Conservation (phyloP, 2,797 vertebrate species). For the Microhierax caerulescens region DNA sequence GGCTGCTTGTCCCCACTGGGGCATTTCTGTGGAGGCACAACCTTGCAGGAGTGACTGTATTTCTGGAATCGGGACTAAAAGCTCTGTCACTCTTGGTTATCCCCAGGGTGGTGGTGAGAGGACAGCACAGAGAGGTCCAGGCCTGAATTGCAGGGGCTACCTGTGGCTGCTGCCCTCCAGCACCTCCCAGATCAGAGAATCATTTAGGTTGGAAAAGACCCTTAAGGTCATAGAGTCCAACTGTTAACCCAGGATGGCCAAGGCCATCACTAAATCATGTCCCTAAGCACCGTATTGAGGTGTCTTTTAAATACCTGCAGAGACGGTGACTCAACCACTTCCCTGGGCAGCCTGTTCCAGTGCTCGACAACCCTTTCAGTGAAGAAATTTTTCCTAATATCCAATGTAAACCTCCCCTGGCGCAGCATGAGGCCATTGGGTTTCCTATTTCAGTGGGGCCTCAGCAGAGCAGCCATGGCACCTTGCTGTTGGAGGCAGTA, state of each 20-base stretch:
- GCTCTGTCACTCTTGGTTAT: not conserved
- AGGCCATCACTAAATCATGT: too few species aligned
- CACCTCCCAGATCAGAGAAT: not conserved
- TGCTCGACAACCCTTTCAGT: too few species aligned
- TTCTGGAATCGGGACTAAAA: not conserved
- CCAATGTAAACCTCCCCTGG: too few species aligned
- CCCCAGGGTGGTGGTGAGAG: not conserved
- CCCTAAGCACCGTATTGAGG: too few species aligned
- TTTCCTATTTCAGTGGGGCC: constrained; percentile 51
- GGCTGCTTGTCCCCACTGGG: not conserved
- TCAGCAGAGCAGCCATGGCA: not conserved
- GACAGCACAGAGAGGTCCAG: not conserved
- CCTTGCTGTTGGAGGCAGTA: constrained; percentile 33
- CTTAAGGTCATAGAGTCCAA: too few species aligned
- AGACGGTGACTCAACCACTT: too few species aligned
- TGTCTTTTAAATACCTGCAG: too few species aligned
- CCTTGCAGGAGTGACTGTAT: not conserved
- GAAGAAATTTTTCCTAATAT: too few species aligned
- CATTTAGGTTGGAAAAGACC: too few species aligned
- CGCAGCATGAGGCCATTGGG: rapidly evolving
- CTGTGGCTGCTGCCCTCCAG: not conserved
- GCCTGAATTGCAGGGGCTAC: not conserved
- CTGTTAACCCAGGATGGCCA: too few species aligned
- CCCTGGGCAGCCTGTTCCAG: too few species aligned
- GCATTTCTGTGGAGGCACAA: not conserved